phyloP scores from a whole-genome alignment of 1,140 invertebrate genomes.

The Cotesia typhae region DNA sequence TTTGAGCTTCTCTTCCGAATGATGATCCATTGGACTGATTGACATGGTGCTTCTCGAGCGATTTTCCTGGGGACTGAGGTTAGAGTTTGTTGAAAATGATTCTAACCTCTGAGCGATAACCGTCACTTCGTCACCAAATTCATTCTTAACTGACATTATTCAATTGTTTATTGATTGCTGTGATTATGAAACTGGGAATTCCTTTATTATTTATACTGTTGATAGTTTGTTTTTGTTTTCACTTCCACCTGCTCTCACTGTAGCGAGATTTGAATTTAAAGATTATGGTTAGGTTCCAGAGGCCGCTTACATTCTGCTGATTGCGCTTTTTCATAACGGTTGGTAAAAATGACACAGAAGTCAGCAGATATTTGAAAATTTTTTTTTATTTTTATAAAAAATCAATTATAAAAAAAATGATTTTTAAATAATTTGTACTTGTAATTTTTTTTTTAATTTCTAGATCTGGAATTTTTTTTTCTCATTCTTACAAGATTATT shows the following conservation, averaged over 20 bases:
- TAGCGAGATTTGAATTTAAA: too few relatives aligned
- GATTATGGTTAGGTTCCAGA: too few relatives aligned
- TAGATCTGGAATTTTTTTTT: not conserved
- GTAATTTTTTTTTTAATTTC: not conserved
- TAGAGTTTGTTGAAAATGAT: constrained; percentile 33
- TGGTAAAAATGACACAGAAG: too few relatives aligned
- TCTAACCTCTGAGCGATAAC: constrained; percentile 37
- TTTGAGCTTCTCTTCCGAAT: constrained; percentile 12
- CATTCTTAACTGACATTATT: constrained; percentile 41
- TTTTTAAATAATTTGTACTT: not conserved
- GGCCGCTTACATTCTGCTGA: too few relatives aligned
- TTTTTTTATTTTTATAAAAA: too few relatives aligned
- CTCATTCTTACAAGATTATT: not conserved
- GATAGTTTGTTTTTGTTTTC: too few relatives aligned
- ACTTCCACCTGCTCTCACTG: too few relatives aligned
- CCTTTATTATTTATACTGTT: too few relatives aligned
- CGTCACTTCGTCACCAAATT: constrained; percentile 41
- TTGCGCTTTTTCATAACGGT: too few relatives aligned
- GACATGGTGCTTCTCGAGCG: constrained; percentile 7
- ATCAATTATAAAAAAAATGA: not conserved
- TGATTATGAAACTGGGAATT: too few relatives aligned
- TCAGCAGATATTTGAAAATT: too few relatives aligned
- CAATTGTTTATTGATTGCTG: not conserved
- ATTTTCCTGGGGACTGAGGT: constrained; percentile 17
- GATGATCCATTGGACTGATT: constrained; percentile 8